Base-by-base conservation (phyloP, 2,888 invertebrate species). In the Seira sanloemensis region DNA sequence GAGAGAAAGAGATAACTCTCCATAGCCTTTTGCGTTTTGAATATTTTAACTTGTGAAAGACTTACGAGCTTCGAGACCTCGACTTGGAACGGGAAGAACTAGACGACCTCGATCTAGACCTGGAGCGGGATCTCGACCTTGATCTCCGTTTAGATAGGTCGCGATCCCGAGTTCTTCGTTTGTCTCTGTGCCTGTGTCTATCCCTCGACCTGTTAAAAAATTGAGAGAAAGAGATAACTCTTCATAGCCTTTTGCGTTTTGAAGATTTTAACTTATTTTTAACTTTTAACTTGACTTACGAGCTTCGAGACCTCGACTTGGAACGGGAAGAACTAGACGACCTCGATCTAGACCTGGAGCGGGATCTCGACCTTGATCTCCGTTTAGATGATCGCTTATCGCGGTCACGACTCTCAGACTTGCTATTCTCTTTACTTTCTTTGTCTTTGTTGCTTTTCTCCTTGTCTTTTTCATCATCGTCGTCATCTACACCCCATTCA, bases 401-500 rank as follows among this genome's bases (percentile, higher is more conserved):
- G n/a, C 65, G 74, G 62, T 81, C 80, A 21, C 78, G 69, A 25
- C 71, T 84, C 19, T 85, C 79, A 81, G 84, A 77, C 77, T 84
- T 84, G 58, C 25, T 79, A 25, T 18, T 74, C 62, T 80, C 68
- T 72, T 54, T 69, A 58, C 46, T 73, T 77, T 37, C 76, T 23
- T 78, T 77, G 24, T 58, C 62, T 79, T 72, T 76, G 19, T 46
- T 69, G 67, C 68, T 66, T 78, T 78, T 65, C n/a, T 72, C 75
- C 84, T 75, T 58, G 18, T 72, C 58, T 24, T 72, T 58, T 25
- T 19, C n/a, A 25, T 58, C 23, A 19, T 86, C 82, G 93, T 50
- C 90, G 93, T 82, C 94, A 67, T 93, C 94, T 84, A 94, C 94
- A 84, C 94, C 95, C 94, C 95, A 95, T 74, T 91, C 92, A 88